These are phyloP conservation scores for Pharmacophagus antenor DNA, from an alignment of 2,888 invertebrate genomes.

Conservation along the genomic window DNA sequence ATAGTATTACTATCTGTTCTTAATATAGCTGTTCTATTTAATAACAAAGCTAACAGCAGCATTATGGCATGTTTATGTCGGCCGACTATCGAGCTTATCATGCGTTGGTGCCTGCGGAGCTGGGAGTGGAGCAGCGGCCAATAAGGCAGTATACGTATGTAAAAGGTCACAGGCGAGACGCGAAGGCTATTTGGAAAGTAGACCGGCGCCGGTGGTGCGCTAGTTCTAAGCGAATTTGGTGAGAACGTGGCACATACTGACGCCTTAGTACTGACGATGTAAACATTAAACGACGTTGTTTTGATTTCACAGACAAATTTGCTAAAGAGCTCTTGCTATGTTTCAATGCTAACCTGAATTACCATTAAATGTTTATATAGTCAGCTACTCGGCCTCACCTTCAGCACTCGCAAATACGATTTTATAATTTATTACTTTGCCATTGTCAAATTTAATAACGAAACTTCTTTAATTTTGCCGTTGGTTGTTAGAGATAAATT, in stretches of 20 bases:
- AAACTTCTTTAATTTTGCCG: too few relatives aligned
- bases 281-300: background rate
- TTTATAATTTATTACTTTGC: background rate
- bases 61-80: slow-evolving; percentile 19
- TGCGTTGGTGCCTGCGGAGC: slow-evolving; percentile 53
- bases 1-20: slow-evolving; percentile 40
- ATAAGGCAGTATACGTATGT: slow-evolving; percentile 62
- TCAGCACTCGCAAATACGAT: background rate
- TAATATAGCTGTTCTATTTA: slow-evolving; percentile 45
- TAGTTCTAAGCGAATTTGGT: slow-evolving; percentile 70
- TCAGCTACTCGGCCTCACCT: background rate
- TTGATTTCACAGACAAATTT: background rate
- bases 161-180: slow-evolving; percentile 79
- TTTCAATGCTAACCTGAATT: background rate
- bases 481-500: too few relatives aligned
- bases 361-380: too few relatives aligned
- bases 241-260: slow-evolving; percentile 46
- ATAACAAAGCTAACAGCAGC: slow-evolving; percentile 36
- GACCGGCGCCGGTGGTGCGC: slow-evolving; percentile 66
- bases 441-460: too few relatives aligned
- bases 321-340: background rate
- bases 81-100: slow-evolving; percentile 31
- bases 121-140: slow-evolving; percentile 54
- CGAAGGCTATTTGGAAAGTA: slow-evolving; percentile 78
- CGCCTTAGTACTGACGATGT: slow-evolving; percentile 29